Percentiles rank a stretch among this genome's conserved stretches.
phyloP scores from a whole-genome alignment of 2,113 vertebrate genomes.

The Phoenicopterus ruber region DNA sequence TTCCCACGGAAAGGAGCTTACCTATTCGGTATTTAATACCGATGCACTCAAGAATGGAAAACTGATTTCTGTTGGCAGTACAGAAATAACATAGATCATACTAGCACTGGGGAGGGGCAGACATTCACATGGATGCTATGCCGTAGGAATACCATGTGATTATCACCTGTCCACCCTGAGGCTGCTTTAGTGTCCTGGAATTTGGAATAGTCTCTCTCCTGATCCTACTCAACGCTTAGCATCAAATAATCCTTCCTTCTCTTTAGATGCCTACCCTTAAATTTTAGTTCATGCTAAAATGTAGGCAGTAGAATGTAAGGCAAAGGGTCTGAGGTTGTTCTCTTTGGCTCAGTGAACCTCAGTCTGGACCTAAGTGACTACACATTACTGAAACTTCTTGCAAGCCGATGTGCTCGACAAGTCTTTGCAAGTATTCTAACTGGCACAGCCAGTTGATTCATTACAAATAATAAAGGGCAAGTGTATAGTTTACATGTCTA shows the following conservation, averaged over 20 bases:
- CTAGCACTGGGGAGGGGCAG: not conserved
- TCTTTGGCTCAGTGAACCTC: not conserved
- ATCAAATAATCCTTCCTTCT: not conserved
- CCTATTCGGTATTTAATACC: not conserved
- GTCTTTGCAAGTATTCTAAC: not conserved
- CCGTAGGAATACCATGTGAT: not conserved
- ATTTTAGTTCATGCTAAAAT: not conserved
- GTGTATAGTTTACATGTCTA: not conserved
- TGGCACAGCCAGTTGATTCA: not conserved
- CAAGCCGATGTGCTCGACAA: not conserved
- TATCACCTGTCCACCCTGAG: not conserved
- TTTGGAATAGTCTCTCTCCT: not conserved
- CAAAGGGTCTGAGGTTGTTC: not conserved
- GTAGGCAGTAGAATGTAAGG: not conserved
- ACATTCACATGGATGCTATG: not conserved
- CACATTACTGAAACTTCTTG: not conserved
- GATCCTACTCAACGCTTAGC: not conserved
- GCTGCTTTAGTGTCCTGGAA: not conserved
- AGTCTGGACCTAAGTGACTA: not conserved
- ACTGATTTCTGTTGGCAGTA: not conserved
- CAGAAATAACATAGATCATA: not conserved
- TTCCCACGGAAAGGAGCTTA: not conserved
- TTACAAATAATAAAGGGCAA: constrained; percentile 43
- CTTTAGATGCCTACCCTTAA: not conserved
- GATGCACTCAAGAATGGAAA: not conserved